A percentile compares a stretch with the other conserved stretches of the same genome.
phyloP scores from a whole-genome alignment of 2,888 invertebrate species.

The Leptodirus hochenwartii region DNA sequence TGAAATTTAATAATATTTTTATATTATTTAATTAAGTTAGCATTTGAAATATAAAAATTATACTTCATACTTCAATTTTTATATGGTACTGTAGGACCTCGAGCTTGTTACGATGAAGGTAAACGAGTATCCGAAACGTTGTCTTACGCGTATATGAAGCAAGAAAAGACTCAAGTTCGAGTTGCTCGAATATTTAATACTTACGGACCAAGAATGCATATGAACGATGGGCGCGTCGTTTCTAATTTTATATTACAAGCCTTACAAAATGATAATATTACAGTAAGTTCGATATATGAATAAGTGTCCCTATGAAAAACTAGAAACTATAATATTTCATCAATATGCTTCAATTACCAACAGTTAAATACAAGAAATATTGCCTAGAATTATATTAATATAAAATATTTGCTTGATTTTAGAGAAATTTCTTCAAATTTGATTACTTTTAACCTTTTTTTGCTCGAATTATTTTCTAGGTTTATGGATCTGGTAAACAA shows the following conservation, averaged over 20 bases:
- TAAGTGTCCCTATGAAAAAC: not conserved
- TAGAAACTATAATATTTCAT: no score
- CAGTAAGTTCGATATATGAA: conserved; percentile 33
- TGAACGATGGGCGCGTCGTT: conserved; percentile 95
- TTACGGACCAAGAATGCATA: conserved; percentile 97
- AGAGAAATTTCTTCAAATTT: conserved; percentile 6
- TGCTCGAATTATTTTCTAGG: no score
- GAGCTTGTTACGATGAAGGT: conserved; percentile 99
- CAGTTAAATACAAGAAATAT: conserved; percentile 1
- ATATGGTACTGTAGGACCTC: conserved; percentile 58
- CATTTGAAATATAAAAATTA: no score
- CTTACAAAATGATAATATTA: conserved; percentile 83
- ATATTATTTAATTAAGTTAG: no score
- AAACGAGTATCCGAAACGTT: conserved; percentile 95
- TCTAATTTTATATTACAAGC: conserved; percentile 98
- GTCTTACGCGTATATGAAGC: conserved; percentile 90
- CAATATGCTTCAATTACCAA: not conserved
- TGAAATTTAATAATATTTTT: no score
- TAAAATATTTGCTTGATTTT: not conserved
- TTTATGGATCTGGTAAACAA: conserved; percentile 75
- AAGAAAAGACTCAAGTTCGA: conserved; percentile 86
- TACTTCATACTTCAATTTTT: no score
- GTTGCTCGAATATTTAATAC: conserved; percentile 99
- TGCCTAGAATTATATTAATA: conserved; percentile 2
- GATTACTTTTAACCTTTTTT: conserved; percentile 13